These are phyloP conservation scores for Helostoma temminkii DNA, from an alignment of 2,797 vertebrate species.

Conservation along the genomic window DNA sequence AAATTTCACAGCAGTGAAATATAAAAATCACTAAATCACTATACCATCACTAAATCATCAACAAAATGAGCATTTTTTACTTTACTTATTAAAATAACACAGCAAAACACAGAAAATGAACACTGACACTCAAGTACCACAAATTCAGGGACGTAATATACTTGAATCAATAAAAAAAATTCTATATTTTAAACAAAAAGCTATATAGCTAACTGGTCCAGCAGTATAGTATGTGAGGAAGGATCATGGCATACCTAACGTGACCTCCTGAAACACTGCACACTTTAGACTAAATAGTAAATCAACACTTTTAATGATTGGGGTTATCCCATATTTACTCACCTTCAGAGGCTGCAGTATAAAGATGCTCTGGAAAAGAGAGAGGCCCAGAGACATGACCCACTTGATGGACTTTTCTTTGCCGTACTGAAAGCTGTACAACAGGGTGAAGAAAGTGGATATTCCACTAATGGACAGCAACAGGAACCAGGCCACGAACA, in stretches of 20 bases:
- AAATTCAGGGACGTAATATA: too few relatives aligned
- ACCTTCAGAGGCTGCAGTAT: constrained; percentile 90
- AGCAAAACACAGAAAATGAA: too few relatives aligned
- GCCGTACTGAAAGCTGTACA: constrained; percentile 87
- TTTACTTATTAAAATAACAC: too few relatives aligned
- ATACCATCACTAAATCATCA: too few relatives aligned
- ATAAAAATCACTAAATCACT: too few relatives aligned
- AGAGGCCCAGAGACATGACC: constrained; percentile 87
- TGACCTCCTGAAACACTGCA: not conserved
- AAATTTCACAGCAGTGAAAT: not conserved
- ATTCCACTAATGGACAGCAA: constrained; percentile 84
- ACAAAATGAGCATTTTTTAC: too few relatives aligned
- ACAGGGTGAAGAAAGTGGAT: constrained; percentile 88
- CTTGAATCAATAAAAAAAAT: too few relatives aligned
- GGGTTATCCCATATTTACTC: constrained; percentile 11
- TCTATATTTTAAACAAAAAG: too few relatives aligned
- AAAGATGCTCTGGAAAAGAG: constrained; percentile 90
- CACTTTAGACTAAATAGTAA: not conserved
- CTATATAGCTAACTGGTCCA: too few relatives aligned
- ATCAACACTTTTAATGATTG: too few relatives aligned
- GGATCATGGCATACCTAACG: not conserved
- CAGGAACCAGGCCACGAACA: constrained; percentile 87
- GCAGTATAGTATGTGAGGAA: too few relatives aligned
- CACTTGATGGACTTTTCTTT: constrained; percentile 85
- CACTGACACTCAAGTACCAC: too few relatives aligned